phyloP scores from a whole-genome alignment of 1,140 invertebrate genomes.

The Trichonephila clavipes region DNA sequence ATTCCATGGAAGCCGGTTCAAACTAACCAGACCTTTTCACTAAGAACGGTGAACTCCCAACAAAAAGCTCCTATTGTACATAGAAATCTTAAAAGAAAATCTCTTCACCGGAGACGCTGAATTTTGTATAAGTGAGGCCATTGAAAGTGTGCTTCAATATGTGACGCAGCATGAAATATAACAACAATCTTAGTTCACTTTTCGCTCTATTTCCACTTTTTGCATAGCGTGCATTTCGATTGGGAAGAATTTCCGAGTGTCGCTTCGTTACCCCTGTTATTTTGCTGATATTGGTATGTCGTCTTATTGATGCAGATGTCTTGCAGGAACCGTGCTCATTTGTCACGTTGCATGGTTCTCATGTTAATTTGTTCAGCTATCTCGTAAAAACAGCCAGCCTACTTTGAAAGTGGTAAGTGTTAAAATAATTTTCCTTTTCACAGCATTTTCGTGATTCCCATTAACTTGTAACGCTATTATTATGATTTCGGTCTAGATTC shows the following conservation, averaged over 20 bases:
- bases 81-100: neutral
- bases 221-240: constrained; percentile 38
- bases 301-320: constrained; percentile 32
- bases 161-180: constrained; percentile 27
- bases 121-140: constrained; percentile 32
- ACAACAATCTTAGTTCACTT: neutral
- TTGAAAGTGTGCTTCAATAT: constrained; percentile 1
- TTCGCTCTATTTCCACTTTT: constrained; percentile 59
- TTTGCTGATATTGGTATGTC: constrained; percentile 3
- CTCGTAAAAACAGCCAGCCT: neutral
- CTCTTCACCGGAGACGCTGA: neutral
- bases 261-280: neutral
- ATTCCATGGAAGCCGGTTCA: constrained; percentile 4
- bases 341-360: neutral
- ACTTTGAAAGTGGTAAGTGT: neutral
- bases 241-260: neutral
- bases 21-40: constrained; percentile 23
- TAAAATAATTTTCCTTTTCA: neutral
- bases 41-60: constrained; percentile 6
- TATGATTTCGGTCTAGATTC: neutral
- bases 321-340: neutral
- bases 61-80: constrained; percentile 33
- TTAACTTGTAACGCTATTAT: neutral
- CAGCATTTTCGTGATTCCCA: neutral
- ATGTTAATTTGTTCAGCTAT: neutral